Base-by-base conservation (phyloP, 2,113 vertebrate genomes). In the Larimichthys crocea region DNA sequence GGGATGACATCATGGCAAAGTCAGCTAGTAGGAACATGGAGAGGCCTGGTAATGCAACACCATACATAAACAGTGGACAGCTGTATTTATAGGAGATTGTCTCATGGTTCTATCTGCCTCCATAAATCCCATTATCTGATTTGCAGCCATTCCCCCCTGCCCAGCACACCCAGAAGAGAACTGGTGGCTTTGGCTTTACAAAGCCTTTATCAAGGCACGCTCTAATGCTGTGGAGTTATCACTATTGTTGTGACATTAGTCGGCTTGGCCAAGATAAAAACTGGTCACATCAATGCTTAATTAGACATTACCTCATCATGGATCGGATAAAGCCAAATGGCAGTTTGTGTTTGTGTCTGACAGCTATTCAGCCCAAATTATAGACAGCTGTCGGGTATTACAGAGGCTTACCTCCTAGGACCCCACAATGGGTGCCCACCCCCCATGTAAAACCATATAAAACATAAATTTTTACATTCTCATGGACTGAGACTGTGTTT, bases 21-120 rank as follows among this genome's bases (percentile, higher is more conserved):
- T 90, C 89, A 82, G 92, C 91, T 90, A 57, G 84, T 73, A 87
- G 88, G 91, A 91, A 87, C 86, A 91, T 17, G 85, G 85, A 88
- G 86, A 81, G 87, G 84, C 87, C 86, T 82, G 72, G 90, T 93
- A 93, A 94, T 74, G 86, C 88, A 92, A 92, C 92, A 88, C 94
- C 93, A 80, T 78, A 91, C 91, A 92, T 94, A 95, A 95, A 95
- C 93, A 94, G 48, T 50, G 72, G 84, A 91, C 94, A 94, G 92
- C 92, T 94, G 93, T 95, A 95, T 95, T 94, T 95, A 94, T 91
- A 87, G 90, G 81, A 92, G 86, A 91, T 87, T 87, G 82, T 90
- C 90, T 92, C 90, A 89, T 88, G 86, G 75, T 82, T 88, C 83
- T 92, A 88, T 92, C 82, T 82, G 89, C 87, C 85, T 85, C 72